phyloP scores from a whole-genome alignment of 2,113 vertebrate species.

The Gadus macrocephalus region DNA sequence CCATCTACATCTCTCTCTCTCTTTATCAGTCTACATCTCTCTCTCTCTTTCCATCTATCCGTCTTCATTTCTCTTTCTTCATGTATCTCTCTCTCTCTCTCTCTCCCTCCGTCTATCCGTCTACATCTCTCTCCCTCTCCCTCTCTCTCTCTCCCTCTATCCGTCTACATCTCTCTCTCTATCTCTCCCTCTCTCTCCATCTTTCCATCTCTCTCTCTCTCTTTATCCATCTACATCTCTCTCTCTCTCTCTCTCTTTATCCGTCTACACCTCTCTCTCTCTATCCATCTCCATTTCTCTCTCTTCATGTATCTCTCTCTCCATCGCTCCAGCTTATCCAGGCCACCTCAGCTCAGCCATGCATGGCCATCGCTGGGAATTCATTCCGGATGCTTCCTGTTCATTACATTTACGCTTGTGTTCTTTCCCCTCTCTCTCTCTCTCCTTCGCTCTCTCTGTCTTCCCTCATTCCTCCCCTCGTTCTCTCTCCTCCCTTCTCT shows the following conservation, averaged over 20 bases:
- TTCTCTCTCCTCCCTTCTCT: slow-evolving; percentile 7
- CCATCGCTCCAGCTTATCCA: slow-evolving; percentile 60
- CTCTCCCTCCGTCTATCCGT: slow-evolving; percentile 52
- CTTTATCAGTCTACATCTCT: too few relatives aligned
- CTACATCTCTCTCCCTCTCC: too few relatives aligned
- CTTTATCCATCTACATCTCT: too few relatives aligned
- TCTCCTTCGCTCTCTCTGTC: slow-evolving; percentile 13
- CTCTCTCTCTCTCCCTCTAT: too few relatives aligned
- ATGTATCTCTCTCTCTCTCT: slow-evolving; percentile 37
- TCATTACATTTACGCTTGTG: slow-evolving; percentile 52
- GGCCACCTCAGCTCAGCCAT: slow-evolving; percentile 69
- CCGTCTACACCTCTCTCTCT: too few relatives aligned
- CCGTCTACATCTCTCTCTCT: too few relatives aligned
- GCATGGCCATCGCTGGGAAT: slow-evolving; percentile 67
- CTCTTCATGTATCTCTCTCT: slow-evolving; percentile 31
- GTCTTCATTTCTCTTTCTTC: background rate
- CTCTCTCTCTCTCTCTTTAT: too few relatives aligned
- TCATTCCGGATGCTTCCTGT: slow-evolving; percentile 66
- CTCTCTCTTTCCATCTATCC: slow-evolving; percentile 40
- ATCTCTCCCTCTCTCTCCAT: slow-evolving; percentile 47
- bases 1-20: slow-evolving; percentile 12
- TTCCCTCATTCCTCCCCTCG: slow-evolving; percentile 18
- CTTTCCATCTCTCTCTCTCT: slow-evolving; percentile 1
- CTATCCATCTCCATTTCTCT: too few relatives aligned
- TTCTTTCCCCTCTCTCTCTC: slow-evolving; percentile 12